Evolutionary conservation across 1,140 invertebrate genomes (phyloP), one percentile per base, ranked within the genome.

Genomic region (Stenopsyche tienmushanensis): DNA sequence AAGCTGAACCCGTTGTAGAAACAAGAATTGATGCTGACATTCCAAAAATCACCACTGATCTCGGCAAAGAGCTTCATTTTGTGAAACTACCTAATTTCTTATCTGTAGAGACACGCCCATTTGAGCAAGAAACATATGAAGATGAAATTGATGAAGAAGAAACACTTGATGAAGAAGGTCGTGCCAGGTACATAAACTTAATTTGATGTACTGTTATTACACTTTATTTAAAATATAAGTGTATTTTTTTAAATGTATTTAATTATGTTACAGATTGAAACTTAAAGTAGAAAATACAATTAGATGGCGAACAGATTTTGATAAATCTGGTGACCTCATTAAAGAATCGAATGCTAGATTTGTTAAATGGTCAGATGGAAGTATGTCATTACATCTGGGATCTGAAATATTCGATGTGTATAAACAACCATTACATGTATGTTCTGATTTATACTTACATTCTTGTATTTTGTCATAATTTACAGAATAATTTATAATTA

Each of bases 81-180:
- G 94, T 99, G 0, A 96, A 97, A 77, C 73, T 96, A 39, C 94
- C 94, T 0, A 96, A 96, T 77, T 96, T 97, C 75, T 84, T 97
- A 68, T 94, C 92, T 0, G 92, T 95, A 1, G 92, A 95, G 74
- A 93, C 92, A 0, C 82, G 96, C 70, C 97, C 97, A 0, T 99
- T 98, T 76, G 96, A 99, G 78, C 85, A 89, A 0, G 88, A 90
- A 64, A 94, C 92, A 0, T 99, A 99, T 78, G 97, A 99, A 81
- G 97, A 99, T 83, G 97, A 99, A 83, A 95, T 99, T 71, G 97
- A 99, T 74, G 97, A 99, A 73, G 96, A 99, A 77, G 96, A 99
- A 80, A 94, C 95, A 0, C 81, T 98, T 52, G 96, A 99, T 78
- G 97, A 99, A 76, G 97, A 99, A 84, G 97, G 97, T 72, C 81